Evolutionary conservation across 2,888 invertebrate species (phyloP).

Genomic region (Lasioglossum zephyrum): DNA sequence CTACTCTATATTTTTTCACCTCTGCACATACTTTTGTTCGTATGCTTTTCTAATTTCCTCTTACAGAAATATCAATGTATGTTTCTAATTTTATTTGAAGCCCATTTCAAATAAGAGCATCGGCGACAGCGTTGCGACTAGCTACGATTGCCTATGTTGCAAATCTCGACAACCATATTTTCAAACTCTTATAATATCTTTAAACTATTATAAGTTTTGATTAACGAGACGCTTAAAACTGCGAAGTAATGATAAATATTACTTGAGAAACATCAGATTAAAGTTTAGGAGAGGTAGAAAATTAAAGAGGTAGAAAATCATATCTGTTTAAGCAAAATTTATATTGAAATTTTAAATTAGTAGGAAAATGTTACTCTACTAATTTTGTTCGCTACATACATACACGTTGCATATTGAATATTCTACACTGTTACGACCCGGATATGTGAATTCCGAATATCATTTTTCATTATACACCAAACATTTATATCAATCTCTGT

Average conservation of each 20-base stretch:
- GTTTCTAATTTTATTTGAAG: neutral
- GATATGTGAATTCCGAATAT: neutral
- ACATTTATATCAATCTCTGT: neutral
- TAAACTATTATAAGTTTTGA: neutral
- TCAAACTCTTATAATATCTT: neutral
- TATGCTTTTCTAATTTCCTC: neutral
- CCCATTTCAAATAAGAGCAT: neutral
- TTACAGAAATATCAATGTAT: neutral
- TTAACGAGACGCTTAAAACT: too few relatives aligned
- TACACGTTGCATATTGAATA: too few relatives aligned
- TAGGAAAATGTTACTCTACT: neutral
- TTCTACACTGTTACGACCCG: too few relatives aligned
- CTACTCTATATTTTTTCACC: neutral
- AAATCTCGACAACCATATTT: neutral
- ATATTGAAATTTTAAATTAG: neutral
- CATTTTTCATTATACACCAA: neutral
- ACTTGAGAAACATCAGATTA: neutral
- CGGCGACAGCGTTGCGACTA: too few relatives aligned
- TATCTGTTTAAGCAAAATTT: neutral
- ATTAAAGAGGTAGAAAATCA: too few relatives aligned
- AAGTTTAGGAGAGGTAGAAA: neutral
- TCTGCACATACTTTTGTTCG: too few relatives aligned
- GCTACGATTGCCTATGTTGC: neutral
- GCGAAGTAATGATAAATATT: neutral
- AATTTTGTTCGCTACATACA: too few relatives aligned